Evolutionary conservation across 2,888 invertebrate species (phyloP).

Genomic region (Nomada flava): DNA sequence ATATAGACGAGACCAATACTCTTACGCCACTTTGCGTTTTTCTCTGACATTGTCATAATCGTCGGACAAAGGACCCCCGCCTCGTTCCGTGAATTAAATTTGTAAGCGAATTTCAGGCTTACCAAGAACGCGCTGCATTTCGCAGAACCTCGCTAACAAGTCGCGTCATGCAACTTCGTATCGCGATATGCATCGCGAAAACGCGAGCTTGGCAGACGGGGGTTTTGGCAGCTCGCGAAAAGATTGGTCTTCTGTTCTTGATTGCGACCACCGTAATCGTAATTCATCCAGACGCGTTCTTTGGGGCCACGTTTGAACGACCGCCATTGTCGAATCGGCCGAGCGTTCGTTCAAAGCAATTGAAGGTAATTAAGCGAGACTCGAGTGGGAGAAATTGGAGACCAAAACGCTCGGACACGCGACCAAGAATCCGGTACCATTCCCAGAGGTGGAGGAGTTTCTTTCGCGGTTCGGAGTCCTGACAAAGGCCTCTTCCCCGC

Average conservation of each 20-base stretch:
- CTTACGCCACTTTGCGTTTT: neutral
- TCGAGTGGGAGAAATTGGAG: conserved; percentile 21
- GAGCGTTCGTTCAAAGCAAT: conserved; percentile 9
- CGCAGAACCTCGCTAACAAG: conserved; percentile 49
- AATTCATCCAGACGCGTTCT: neutral
- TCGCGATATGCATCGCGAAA: conserved; percentile 38
- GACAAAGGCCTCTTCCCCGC: conserved; percentile 16
- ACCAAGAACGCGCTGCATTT: conserved; percentile 22
- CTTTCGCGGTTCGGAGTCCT: neutral
- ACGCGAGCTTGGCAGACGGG: neutral
- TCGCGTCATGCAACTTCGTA: conserved; percentile 48
- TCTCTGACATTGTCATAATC: neutral
- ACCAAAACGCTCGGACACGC: neutral
- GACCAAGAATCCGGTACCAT: conserved; percentile 13
- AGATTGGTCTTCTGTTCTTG: too few species aligned
- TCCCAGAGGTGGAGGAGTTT: neutral
- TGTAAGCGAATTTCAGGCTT: neutral
- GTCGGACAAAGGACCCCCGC: neutral
- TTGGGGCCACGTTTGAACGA: neutral
- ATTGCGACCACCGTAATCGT: too few species aligned
- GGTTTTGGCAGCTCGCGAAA: neutral
- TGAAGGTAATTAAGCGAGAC: conserved; percentile 23
- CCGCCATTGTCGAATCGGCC: neutral
- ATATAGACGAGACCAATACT: conserved; percentile 30
- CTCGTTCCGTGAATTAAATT: neutral